Conservation (phyloP, 2,113 vertebrate species). For the Chroicocephalus ridibundus region DNA sequence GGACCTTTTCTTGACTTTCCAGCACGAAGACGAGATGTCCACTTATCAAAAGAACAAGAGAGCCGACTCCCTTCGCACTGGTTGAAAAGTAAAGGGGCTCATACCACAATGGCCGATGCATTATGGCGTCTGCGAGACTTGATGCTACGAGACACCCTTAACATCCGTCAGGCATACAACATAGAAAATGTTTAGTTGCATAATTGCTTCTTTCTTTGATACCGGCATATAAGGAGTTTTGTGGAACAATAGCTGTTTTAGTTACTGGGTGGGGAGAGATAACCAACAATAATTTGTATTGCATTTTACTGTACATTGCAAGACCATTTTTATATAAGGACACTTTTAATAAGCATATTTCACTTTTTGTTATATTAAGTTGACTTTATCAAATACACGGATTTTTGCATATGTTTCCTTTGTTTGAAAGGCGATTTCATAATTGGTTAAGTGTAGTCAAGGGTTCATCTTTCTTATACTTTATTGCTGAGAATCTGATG, state of each 20-base stretch:
- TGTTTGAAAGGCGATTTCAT: slow-evolving; percentile 77
- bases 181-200: slow-evolving; percentile 82
- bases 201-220: slow-evolving; percentile 71
- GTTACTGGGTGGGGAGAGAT: slow-evolving; percentile 75
- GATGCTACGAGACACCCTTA: slow-evolving; percentile 95
- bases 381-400: slow-evolving; percentile 80
- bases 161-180: slow-evolving; percentile 92
- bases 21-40: slow-evolving; percentile 92
- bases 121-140: slow-evolving; percentile 96
- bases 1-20: neutral
- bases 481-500: slow-evolving; percentile 74
- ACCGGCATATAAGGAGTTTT: slow-evolving; percentile 60
- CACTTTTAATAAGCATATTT: slow-evolving; percentile 86
- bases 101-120: slow-evolving; percentile 97
- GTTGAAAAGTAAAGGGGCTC: slow-evolving; percentile 97
- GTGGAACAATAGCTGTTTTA: slow-evolving; percentile 76
- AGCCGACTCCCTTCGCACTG: slow-evolving; percentile 94
- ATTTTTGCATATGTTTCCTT: slow-evolving; percentile 82
- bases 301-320: slow-evolving; percentile 85
- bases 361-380: slow-evolving; percentile 85
- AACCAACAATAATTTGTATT: slow-evolving; percentile 81
- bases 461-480: slow-evolving; percentile 77
- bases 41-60: slow-evolving; percentile 96
- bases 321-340: slow-evolving; percentile 86
- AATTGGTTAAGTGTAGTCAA: slow-evolving; percentile 75